Evolutionary conservation across 1,140 invertebrate genomes (phyloP).

Genomic region (Dryas iulia): DNA sequence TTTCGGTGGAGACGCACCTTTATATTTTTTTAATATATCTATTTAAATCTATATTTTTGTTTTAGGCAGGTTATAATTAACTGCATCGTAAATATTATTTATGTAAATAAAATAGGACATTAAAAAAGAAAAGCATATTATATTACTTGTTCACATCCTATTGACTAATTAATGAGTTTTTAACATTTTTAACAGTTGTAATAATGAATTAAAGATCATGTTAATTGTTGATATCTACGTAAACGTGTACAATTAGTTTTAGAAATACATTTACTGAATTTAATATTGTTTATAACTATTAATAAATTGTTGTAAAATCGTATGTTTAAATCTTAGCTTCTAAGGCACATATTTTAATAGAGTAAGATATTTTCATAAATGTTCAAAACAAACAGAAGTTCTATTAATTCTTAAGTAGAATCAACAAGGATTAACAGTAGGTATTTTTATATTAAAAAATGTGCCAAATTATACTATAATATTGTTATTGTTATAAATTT

Average conservation of each 20-base stretch:
- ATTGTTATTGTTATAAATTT: slow-evolving; percentile 6
- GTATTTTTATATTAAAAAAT: background rate
- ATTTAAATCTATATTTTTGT: too few species aligned
- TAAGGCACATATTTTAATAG: background rate
- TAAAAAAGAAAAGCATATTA: too few species aligned
- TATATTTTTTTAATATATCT: too few species aligned
- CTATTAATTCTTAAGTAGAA: background rate
- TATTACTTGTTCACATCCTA: too few species aligned
- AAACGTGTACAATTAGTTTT: background rate
- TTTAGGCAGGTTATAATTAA: too few species aligned
- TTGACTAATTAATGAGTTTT: too few species aligned
- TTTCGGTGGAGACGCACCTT: too few species aligned
- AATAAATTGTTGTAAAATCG: background rate
- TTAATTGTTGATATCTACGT: background rate
- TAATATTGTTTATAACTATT: background rate
- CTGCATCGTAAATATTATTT: too few species aligned
- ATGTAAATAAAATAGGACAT: too few species aligned
- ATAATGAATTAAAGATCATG: background rate
- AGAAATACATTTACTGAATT: background rate
- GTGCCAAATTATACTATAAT: slow-evolving; percentile 13
- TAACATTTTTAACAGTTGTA: background rate
- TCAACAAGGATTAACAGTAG: background rate
- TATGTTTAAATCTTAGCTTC: background rate
- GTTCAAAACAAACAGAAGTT: background rate
- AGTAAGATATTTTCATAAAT: background rate